Evolutionary conservation across 2,888 invertebrate genomes (phyloP).

Genomic region (Morpho helenor): DNA sequence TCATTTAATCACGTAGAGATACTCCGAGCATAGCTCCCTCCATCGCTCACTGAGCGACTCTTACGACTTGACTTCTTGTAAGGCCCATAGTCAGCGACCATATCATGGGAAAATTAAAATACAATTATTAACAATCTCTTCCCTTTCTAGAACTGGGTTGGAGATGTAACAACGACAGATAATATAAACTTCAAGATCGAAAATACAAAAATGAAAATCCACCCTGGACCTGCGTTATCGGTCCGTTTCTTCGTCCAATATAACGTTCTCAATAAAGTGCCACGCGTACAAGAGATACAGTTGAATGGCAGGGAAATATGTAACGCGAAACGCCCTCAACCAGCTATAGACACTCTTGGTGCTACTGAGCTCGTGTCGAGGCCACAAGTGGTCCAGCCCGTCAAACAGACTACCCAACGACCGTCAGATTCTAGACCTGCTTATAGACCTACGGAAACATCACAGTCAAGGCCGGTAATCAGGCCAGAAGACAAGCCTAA

Average conservation of each 20-base stretch:
- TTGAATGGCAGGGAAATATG: conserved; percentile 81
- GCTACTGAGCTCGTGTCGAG: no score
- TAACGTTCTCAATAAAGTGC: conserved; percentile 65
- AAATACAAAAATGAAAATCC: conserved; percentile 77
- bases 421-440: conserved; percentile 16
- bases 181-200: conserved; percentile 80
- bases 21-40: no score
- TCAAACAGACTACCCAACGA: conserved; percentile 14
- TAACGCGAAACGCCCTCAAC: conserved; percentile 58
- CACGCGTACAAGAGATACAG: conserved; percentile 68
- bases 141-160: conserved; percentile 76
- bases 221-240: conserved; percentile 75
- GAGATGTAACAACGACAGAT: conserved; percentile 77
- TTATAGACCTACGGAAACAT: conserved; percentile 4
- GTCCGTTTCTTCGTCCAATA: conserved; percentile 81
- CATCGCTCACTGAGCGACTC: no score
- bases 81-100: no score
- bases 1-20: no score
- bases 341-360: conserved; percentile 32
- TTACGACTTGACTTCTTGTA: no score
- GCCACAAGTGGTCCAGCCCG: no score
- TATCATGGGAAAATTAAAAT: no score
- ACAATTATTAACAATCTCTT: no score
- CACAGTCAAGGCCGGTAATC: conserved; percentile 25
- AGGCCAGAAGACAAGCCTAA: conserved; percentile 42